Evolutionary conservation across 2,888 invertebrate species (phyloP).

Genomic region (Euspilapteryx auroguttella): DNA sequence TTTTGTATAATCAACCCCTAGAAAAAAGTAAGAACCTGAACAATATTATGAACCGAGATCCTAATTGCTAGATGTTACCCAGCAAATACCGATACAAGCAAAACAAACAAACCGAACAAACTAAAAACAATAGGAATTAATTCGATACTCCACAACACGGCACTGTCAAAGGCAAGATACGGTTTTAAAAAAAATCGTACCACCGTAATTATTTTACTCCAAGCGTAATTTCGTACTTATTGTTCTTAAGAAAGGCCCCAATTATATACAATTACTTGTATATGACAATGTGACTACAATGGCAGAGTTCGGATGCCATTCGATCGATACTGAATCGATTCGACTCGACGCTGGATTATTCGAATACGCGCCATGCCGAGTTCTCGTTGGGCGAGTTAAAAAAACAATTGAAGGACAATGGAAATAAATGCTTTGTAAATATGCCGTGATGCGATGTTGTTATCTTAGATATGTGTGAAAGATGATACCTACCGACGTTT

Average conservation of each 20-base stretch:
- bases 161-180: constrained; percentile 1
- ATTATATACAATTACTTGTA: constrained; percentile 60
- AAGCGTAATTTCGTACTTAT: constrained; percentile 53
- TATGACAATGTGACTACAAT: constrained; percentile 38
- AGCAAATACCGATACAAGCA: too few relatives aligned
- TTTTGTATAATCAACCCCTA: too few relatives aligned
- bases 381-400: constrained; percentile 13
- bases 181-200: constrained; percentile 16
- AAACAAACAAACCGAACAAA: too few relatives aligned
- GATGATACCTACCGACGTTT: too few relatives aligned
- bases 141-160: background rate
- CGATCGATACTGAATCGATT: constrained; percentile 48
- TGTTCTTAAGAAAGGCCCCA: constrained; percentile 58
- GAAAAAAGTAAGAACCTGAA: too few relatives aligned
- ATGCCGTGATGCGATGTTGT: constrained; percentile 16
- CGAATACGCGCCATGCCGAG: constrained; percentile 24
- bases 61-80: too few relatives aligned
- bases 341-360: constrained; percentile 18
- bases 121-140: too few relatives aligned
- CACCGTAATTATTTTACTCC: constrained; percentile 50
- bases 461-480: constrained; percentile 32
- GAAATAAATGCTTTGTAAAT: constrained; percentile 22
- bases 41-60: too few relatives aligned
- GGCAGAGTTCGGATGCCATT: constrained; percentile 19
- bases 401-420: constrained; percentile 43